Conservation (phyloP, 1,140 invertebrate genomes). For the Zaprionus capensis region DNA sequence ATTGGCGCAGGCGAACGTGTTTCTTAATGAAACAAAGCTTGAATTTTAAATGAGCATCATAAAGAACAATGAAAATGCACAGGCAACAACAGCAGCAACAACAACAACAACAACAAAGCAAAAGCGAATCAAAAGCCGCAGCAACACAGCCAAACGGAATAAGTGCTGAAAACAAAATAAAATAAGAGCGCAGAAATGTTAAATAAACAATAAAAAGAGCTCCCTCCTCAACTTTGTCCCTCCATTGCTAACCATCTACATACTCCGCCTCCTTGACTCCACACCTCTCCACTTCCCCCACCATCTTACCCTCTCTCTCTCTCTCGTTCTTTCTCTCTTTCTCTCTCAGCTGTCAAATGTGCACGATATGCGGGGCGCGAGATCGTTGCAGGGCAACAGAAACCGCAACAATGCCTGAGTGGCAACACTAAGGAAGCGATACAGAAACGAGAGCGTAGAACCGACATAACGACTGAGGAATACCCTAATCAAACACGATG, state of each 20-base stretch:
- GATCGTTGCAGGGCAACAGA: conserved; percentile 20
- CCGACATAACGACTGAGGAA: not conserved
- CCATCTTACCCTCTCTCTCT: not conserved
- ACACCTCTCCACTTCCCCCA: not conserved
- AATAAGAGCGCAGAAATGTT: conserved; percentile 74
- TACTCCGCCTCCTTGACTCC: conserved; percentile 13
- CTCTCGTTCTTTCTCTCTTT: not conserved
- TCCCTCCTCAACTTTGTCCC: conserved; percentile 35
- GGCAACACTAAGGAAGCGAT: conserved; percentile 29
- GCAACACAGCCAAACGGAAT: conserved; percentile 28
- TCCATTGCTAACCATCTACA: conserved; percentile 26
- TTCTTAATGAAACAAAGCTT: conserved; percentile 83
- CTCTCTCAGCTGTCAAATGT: conserved; percentile 54
- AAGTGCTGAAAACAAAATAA: conserved; percentile 23
- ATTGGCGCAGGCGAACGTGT: conserved; percentile 79
- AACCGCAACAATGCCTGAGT: conserved; percentile 48
- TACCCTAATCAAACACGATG: not conserved
- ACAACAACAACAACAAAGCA: conserved; percentile 55
- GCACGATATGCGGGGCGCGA: conserved; percentile 21
- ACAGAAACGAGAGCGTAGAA: not conserved
- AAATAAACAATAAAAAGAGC: conserved; percentile 73
- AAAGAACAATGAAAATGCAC: conserved; percentile 81
- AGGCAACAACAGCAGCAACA: conserved; percentile 35
- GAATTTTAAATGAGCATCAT: conserved; percentile 81
- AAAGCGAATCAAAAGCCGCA: conserved; percentile 48